A percentile compares a stretch with the other conserved stretches of the same genome.
These are phyloP conservation scores for Nasonia vitripennis DNA, from an alignment of 1,140 invertebrate genomes.

Conservation along the genomic window DNA sequence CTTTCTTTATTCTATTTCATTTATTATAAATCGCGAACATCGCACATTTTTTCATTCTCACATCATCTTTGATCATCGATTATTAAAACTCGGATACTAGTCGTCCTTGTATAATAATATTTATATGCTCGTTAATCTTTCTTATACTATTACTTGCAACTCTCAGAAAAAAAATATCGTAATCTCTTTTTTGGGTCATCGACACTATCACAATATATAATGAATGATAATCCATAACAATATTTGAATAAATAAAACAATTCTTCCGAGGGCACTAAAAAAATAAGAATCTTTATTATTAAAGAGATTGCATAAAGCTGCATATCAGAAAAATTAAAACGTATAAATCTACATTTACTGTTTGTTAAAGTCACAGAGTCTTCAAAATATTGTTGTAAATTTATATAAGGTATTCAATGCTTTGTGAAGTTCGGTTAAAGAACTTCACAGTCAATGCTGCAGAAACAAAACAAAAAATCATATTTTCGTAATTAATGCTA, in stretches of 20 bases:
- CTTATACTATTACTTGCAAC: constrained; percentile 32
- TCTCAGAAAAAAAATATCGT: constrained; percentile 25
- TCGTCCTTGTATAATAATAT: constrained; percentile 54
- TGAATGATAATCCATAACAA: constrained; percentile 22
- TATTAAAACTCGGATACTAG: constrained; percentile 50
- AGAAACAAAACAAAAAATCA: constrained; percentile 29
- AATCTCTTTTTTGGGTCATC: constrained; percentile 38
- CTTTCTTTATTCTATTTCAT: constrained; percentile 54
- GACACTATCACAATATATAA: constrained; percentile 36
- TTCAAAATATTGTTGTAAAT: constrained; percentile 53
- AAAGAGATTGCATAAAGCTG: constrained; percentile 36
- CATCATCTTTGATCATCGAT: constrained; percentile 36
- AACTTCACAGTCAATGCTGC: constrained; percentile 3
- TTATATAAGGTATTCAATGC: constrained; percentile 32
- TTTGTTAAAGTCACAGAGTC: constrained; percentile 54
- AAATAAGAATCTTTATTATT: constrained; percentile 7
- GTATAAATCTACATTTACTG: constrained; percentile 24
- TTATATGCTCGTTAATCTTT: constrained; percentile 49
- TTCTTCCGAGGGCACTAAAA: constrained; percentile 38
- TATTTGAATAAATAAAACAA: constrained; percentile 18
- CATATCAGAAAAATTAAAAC: constrained; percentile 38
- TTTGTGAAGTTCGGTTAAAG: constrained; percentile 43
- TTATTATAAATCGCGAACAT: constrained; percentile 36
- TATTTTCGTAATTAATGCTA: constrained; percentile 51
- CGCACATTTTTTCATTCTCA: constrained; percentile 27